Evolutionary conservation across 1,140 invertebrate species (phyloP).

Genomic region (Drosophila kohkoa): DNA sequence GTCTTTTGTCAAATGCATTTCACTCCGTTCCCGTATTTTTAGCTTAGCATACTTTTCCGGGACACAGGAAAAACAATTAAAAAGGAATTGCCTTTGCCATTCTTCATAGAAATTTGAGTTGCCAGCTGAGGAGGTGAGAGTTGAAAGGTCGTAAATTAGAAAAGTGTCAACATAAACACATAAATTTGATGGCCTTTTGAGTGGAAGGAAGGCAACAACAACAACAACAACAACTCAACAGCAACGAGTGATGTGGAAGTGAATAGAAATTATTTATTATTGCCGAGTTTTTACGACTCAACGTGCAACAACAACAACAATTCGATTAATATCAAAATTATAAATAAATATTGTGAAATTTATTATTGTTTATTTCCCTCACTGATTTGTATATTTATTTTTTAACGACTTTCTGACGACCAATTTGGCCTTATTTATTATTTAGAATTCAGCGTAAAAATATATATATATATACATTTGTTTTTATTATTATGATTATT

Average conservation of each 20-base stretch:
- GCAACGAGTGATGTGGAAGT: constrained; percentile 15
- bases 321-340: constrained; percentile 25
- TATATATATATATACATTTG: constrained; percentile 22
- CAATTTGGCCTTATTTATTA: constrained; percentile 39
- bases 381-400: neutral
- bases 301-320: neutral
- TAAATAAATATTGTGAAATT: constrained; percentile 1
- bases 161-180: constrained; percentile 24
- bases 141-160: constrained; percentile 34
- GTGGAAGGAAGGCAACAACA: neutral
- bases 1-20: constrained; percentile 7
- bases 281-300: constrained; percentile 27
- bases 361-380: constrained; percentile 6
- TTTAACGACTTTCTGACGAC: constrained; percentile 22
- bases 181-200: constrained; percentile 36
- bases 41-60: constrained; percentile 37
- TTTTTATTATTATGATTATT: constrained; percentile 47
- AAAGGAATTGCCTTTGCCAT: constrained; percentile 63
- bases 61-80: constrained; percentile 69
- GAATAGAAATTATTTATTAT: constrained; percentile 10
- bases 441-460: neutral
- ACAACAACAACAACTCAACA: neutral
- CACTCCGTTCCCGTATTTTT: neutral
- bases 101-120: constrained; percentile 36
- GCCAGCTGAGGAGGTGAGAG: neutral